Evolutionary conservation across 2,888 invertebrate genomes (phyloP), one percentile per base, ranked within the genome.

Genomic region (Daptonema setosum): DNA sequence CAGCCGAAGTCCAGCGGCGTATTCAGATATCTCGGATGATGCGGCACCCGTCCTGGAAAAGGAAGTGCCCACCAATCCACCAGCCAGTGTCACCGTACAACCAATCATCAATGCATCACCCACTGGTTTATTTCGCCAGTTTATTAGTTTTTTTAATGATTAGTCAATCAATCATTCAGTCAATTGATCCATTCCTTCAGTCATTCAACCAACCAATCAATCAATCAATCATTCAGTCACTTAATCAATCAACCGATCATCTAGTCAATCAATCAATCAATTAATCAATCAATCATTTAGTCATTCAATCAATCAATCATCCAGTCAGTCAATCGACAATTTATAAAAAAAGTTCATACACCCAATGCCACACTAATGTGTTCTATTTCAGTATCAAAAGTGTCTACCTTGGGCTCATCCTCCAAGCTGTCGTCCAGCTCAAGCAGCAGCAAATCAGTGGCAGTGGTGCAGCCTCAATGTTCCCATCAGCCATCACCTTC

Each of bases 11-110:
- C 53, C 53, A 24, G 54, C 43, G 24, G 53, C 53, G 22, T 54
- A 54, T 26, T 54, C 54, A 2, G 54, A 54, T 43, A 54, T 54
- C 28, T n/a, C n/a, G 47, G 54, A 54, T 24, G 54, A 54, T 29
- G 47, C 29, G 1, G 47, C 54, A 20, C 54, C 54, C 2, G 43
- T 54, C 17, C 54, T 54, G 3, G 54, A 54, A 43, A 43, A 43
- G n/a, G 54, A 54, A n/a, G 25, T 25, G 54, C 8, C 26, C 28
- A 47, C 47, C 5, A 47, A 22, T 47, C 11, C 35, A 17, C 8
- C 11, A 11, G 17, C 35, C 11, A 35, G 35, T 35, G 35, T 35
- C 35, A 35, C 17, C 11, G 17, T 11, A 35, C 35, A 8, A 35
- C 17, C 35, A 17, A 35, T 17, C 11, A 35, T 8, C 35, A 35